Conservation (phyloP, 2,113 vertebrate species). For the Burhinus oedicnemus region DNA sequence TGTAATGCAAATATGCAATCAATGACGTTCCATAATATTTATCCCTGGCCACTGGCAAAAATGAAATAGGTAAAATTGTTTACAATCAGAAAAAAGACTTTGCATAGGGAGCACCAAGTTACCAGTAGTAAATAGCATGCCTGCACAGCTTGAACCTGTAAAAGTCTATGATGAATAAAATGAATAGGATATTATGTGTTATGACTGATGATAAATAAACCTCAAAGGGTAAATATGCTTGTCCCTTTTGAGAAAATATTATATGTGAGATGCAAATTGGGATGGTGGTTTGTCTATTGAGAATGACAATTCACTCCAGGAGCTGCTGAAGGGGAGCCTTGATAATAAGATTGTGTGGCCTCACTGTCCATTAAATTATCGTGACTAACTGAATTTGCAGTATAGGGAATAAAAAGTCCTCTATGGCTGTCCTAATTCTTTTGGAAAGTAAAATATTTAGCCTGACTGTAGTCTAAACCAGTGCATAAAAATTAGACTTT, state of each 20-base stretch:
- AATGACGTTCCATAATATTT: background rate
- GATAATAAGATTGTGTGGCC: background rate
- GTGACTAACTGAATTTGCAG: constrained; percentile 16
- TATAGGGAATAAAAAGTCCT: background rate
- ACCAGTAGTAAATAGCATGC: background rate
- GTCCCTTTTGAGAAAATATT: constrained; percentile 2
- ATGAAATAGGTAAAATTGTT: background rate
- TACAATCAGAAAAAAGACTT: background rate
- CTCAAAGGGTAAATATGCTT: constrained; percentile 16
- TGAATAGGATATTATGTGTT: background rate
- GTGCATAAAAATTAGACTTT: background rate
- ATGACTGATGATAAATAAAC: constrained; percentile 29
- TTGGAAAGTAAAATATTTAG: constrained; percentile 16
- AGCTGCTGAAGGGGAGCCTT: background rate
- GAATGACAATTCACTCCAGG: background rate
- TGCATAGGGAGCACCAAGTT: background rate
- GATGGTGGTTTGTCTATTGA: background rate
- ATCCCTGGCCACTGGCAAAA: background rate
- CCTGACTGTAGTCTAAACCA: background rate
- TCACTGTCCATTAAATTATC: constrained; percentile 30
- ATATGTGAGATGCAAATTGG: background rate
- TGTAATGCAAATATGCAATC: background rate
- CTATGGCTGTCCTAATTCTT: background rate
- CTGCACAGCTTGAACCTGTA: background rate
- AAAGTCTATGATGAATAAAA: constrained; percentile 36